Base-by-base conservation (phyloP, 2,113 vertebrate genomes). In the Ursus arctos region DNA sequence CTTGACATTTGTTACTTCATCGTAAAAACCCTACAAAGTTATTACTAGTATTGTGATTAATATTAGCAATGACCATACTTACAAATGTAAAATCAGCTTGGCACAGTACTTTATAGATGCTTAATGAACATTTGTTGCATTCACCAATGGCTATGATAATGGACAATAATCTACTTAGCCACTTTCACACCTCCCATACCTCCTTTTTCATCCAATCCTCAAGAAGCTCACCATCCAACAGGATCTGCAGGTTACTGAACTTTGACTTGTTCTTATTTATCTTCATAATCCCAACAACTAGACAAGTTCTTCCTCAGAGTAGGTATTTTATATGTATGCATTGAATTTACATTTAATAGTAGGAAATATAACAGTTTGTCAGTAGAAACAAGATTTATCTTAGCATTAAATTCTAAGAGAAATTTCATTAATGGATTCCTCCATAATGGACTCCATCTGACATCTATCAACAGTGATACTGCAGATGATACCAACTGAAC, bases 321-420 rank as follows among this genome's bases (percentile, higher is more conserved):
- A 91, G 49, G 8, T 14, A 61, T 74, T 79, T 53, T 49, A 72
- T 67, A 92, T 63, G 13, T 19, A 49, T 51, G 36, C 24, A 6
- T 10, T 79, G 28, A 61, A 72, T 82, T 96, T 59, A 61, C 53
- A 85, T 79, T 76, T 93, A 74, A 84, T 33, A 43, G 28, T 33
- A 96, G 67, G 74, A 95, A 86, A 61, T 63, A 79, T 65, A 63
- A 40, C 26, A 76, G 40, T 63, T 76, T 95, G 14, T 93, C 55
- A 59, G 11, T 63, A 84, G 51, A 85, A 13, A 76, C 22, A 88
- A 88, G 63, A 85, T 87, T 90, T 95, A 95, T 94, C 63, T 55
- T 49, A 63, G 76, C 47, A 53, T n/a, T 86, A 33, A 88, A 72
- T 88, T 76, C 65, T 83, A 81, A 63, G 21, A 74, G 85, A 96